A percentile compares a stretch with the other conserved stretches of the same genome.
Conservation (phyloP, 1,140 invertebrate genomes). For the Nixonia krombeini region DNA sequence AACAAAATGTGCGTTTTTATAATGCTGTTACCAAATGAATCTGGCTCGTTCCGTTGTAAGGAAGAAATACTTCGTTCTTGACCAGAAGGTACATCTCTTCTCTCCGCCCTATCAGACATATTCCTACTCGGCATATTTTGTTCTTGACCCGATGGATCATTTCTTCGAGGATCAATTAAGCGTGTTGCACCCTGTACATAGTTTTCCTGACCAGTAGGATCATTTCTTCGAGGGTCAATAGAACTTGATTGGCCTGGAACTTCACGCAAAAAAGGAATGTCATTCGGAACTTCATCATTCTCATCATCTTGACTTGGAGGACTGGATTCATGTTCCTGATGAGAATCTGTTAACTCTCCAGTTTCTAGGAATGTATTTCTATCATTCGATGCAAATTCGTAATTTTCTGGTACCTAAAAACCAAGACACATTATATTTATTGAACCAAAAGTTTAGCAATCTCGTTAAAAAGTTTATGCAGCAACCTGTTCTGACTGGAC, state of each 20-base stretch:
- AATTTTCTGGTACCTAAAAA: constrained; percentile 59
- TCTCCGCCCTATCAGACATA: constrained; percentile 57
- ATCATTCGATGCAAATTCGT: constrained; percentile 69
- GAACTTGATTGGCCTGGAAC: constrained; percentile 67
- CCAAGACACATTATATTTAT: constrained; percentile 2
- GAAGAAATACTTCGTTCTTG: constrained; percentile 57
- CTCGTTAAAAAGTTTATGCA: neutral
- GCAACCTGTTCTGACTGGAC: constrained; percentile 53
- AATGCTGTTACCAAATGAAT: constrained; percentile 29
- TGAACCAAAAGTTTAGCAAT: no score
- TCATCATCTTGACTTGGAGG: constrained; percentile 67
- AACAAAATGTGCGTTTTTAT: no score
- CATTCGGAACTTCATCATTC: constrained; percentile 68
- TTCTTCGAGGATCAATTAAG: constrained; percentile 58
- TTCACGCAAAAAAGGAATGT: constrained; percentile 68
- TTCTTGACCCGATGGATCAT: constrained; percentile 66
- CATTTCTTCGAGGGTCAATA: constrained; percentile 63
- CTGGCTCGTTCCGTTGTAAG: constrained; percentile 47
- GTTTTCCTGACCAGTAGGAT: constrained; percentile 67
- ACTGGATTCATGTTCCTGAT: constrained; percentile 62
- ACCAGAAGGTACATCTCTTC: constrained; percentile 64
- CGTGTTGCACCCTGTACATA: constrained; percentile 53
- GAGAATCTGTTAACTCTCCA: constrained; percentile 67
- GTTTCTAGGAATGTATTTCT: constrained; percentile 69
- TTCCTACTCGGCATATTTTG: constrained; percentile 47